These are phyloP conservation scores for Burhinus oedicnemus DNA, from an alignment of 2,113 vertebrate genomes.

Conservation along the genomic window DNA sequence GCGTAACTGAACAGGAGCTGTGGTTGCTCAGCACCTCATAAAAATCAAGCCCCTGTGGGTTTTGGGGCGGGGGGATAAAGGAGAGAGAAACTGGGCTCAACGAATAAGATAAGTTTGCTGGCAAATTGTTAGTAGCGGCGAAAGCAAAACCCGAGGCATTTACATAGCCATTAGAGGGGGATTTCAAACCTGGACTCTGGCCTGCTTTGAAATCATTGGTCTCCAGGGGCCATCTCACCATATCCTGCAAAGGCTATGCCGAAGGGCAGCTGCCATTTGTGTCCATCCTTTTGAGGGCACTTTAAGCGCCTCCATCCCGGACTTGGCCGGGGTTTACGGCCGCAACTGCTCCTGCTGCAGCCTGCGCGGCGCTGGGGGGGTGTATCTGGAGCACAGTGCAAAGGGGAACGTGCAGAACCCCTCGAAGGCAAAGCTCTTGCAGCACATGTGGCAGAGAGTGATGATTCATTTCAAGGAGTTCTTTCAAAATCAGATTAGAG, in stretches of 20 bases:
- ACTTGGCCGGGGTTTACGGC: background rate
- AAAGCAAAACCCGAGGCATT: background rate
- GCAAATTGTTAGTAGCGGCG: background rate
- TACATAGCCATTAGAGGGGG: background rate
- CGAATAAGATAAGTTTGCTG: background rate
- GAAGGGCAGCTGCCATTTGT: background rate
- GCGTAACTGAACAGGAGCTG: background rate
- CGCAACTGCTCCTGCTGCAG: background rate
- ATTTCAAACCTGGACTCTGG: background rate
- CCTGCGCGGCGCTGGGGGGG: background rate
- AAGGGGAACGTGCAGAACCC: background rate
- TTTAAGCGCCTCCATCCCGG: background rate
- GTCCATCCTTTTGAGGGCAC: background rate
- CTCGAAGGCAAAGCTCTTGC: background rate
- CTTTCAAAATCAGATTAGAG: constrained; percentile 25
- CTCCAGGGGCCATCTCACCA: background rate
- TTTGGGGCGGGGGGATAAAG: background rate
- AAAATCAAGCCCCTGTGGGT: background rate
- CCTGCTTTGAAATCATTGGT: background rate
- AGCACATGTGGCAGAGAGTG: background rate
- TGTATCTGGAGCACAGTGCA: accelerated
- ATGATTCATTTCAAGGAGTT: constrained; percentile 6
- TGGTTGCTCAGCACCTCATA: constrained; percentile 24
- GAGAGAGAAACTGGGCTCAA: background rate
- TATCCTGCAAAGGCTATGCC: background rate